Percentiles rank a stretch among this genome's conserved stretches.
Evolutionary conservation across 2,888 invertebrate genomes (phyloP).

Genomic region (Drosophila bunnanda): DNA sequence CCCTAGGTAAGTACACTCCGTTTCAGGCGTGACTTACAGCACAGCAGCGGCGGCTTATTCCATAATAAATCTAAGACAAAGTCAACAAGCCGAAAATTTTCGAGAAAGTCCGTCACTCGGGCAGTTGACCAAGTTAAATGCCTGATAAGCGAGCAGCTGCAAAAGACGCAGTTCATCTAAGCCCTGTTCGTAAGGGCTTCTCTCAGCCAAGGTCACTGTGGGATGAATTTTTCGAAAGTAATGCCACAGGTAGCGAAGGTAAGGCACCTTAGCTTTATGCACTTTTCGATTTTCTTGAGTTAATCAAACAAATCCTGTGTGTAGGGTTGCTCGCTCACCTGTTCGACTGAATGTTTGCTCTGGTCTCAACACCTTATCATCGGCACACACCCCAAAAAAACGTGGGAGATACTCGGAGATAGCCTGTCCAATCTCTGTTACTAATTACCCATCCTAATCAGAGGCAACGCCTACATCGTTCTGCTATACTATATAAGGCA

Average conservation of each 20-base stretch:
- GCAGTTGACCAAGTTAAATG: constrained; percentile 66
- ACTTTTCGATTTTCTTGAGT: background rate
- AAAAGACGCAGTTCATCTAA: constrained; percentile 49
- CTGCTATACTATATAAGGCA: constrained; percentile 66
- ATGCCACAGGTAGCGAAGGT: too few relatives aligned
- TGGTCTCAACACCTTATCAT: constrained; percentile 23
- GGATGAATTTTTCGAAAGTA: background rate
- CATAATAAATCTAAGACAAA: constrained; percentile 58
- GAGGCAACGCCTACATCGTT: constrained; percentile 16
- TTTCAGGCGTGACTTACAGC: constrained; percentile 70
- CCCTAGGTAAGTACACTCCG: constrained; percentile 37
- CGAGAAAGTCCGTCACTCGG: constrained; percentile 21
- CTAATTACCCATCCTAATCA: constrained; percentile 61
- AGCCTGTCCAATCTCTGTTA: constrained; percentile 51
- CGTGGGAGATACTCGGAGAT: constrained; percentile 59
- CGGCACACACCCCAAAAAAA: constrained; percentile 40
- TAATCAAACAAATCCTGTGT: constrained; percentile 5
- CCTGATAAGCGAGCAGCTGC: constrained; percentile 54
- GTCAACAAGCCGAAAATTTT: constrained; percentile 28
- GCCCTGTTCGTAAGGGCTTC: background rate
- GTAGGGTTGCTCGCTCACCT: constrained; percentile 10
- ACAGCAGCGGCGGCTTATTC: constrained; percentile 35
- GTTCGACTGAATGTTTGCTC: constrained; percentile 16
- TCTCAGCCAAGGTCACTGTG: constrained; percentile 10
- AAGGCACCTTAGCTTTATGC: background rate